Conservation (phyloP, 2,797 vertebrate genomes). For the Anas bahamensis region DNA sequence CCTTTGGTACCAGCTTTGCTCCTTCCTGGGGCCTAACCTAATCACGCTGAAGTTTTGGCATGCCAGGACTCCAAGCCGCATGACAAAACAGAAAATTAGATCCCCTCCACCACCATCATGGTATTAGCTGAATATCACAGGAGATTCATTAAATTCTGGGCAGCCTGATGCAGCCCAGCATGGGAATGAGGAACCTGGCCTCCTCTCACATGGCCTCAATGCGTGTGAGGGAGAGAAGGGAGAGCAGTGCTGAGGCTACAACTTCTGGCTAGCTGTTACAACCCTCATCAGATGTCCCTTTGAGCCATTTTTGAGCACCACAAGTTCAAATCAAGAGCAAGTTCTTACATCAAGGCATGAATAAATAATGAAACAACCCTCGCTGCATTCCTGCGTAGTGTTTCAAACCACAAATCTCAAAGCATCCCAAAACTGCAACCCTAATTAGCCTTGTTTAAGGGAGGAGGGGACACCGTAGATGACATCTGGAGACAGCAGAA, state of each 20-base stretch:
- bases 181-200: not conserved
- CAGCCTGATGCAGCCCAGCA: slow-evolving; percentile 54
- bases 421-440: not conserved
- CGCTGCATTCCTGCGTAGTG: rapidly evolving
- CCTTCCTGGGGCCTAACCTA: not conserved
- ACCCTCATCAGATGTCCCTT: slow-evolving; percentile 39
- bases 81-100: slow-evolving; percentile 3
- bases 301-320: not conserved
- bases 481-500: not conserved
- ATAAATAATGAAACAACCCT: not conserved
- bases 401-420: not conserved
- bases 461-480: not conserved
- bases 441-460: not conserved
- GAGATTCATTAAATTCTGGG: slow-evolving; percentile 24
- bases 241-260: not conserved
- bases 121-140: slow-evolving; percentile 6
- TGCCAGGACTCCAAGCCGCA: not conserved
- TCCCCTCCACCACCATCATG: not conserved
- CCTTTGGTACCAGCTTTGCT: not conserved
- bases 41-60: not conserved
- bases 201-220: slow-evolving; percentile 33
- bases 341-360: slow-evolving; percentile 13
- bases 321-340: not conserved
- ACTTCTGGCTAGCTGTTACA: slow-evolving; percentile 39
- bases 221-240: slow-evolving; percentile 18